phyloP scores from a whole-genome alignment of 2,797 vertebrate genomes.

The Cheirogaleus major region DNA sequence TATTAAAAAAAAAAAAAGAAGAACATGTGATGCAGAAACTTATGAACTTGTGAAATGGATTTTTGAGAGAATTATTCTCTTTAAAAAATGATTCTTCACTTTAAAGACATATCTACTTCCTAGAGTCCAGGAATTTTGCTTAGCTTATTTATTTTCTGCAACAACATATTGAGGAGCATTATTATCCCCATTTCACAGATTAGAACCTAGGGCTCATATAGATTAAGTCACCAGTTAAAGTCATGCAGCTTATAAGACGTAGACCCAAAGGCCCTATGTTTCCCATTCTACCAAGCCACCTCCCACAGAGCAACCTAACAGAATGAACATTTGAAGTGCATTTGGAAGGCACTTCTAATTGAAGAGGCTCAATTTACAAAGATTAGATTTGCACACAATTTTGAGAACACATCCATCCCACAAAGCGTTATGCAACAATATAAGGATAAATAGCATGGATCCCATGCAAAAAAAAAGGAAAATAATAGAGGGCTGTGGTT shows the following conservation, averaged over 20 bases:
- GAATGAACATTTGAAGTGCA: slow-evolving; percentile 25
- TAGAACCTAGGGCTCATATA: background rate
- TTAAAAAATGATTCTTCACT: background rate
- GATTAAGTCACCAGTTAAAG: background rate
- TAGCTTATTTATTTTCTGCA: background rate
- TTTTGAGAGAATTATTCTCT: background rate
- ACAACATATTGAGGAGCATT: background rate
- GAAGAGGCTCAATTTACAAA: slow-evolving; percentile 62
- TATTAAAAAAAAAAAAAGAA: background rate
- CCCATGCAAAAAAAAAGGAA: background rate
- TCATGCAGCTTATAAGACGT: background rate
- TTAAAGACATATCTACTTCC: background rate
- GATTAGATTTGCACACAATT: slow-evolving; percentile 25
- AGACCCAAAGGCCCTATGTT: background rate
- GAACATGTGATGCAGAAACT: background rate
- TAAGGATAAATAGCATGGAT: slow-evolving; percentile 53
- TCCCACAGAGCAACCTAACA: background rate
- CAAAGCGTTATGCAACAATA: slow-evolving; percentile 34
- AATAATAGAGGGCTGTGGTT: slow-evolving; percentile 67
- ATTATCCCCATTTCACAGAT: background rate
- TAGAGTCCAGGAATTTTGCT: background rate
- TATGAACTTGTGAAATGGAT: background rate
- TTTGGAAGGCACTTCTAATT: slow-evolving; percentile 56
- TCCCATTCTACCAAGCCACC: background rate
- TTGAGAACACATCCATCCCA: slow-evolving; percentile 13